A percentile compares a stretch with the other conserved stretches of the same genome.
Evolutionary conservation across 2,797 vertebrate genomes (phyloP).

Genomic region (Periparus ater): DNA sequence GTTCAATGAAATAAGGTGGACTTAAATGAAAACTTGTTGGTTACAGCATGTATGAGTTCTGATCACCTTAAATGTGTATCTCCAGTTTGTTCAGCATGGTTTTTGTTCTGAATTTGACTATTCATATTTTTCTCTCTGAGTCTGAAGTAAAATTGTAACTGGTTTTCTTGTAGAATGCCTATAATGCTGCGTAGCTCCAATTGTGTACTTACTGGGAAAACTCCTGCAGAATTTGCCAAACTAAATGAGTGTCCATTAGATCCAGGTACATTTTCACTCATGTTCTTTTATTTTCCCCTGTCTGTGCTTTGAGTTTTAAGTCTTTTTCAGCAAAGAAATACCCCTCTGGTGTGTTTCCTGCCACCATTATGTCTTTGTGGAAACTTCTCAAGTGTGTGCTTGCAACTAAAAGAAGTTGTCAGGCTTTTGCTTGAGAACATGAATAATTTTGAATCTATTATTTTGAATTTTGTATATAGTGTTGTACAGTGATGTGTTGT

Average conservation of each 20-base stretch:
- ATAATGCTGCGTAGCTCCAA: constrained; percentile 98
- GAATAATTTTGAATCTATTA: not conserved
- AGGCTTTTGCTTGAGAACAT: not conserved
- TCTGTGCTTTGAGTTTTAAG: not conserved
- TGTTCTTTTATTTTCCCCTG: not conserved
- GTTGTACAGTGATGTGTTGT: not conserved
- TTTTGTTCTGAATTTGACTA: not conserved
- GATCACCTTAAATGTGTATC: not conserved
- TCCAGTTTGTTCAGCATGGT: not conserved
- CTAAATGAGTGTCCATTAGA: constrained; percentile 96
- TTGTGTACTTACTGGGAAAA: constrained; percentile 95
- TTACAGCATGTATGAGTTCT: not conserved
- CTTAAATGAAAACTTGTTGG: not conserved
- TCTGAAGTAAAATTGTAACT: not conserved
- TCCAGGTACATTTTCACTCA: constrained; percentile 81
- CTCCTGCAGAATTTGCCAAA: constrained; percentile 93
- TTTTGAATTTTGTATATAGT: not conserved
- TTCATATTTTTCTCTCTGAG: not conserved
- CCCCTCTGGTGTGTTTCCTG: not conserved
- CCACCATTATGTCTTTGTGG: not conserved
- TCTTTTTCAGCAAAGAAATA: not conserved
- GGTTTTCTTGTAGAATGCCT: constrained; percentile 86
- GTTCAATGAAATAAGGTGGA: not conserved
- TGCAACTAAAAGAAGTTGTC: not conserved
- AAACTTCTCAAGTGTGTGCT: not conserved